These are phyloP conservation scores for Gerris lacustris DNA, from an alignment of 2,888 invertebrate species.

Conservation along the genomic window DNA sequence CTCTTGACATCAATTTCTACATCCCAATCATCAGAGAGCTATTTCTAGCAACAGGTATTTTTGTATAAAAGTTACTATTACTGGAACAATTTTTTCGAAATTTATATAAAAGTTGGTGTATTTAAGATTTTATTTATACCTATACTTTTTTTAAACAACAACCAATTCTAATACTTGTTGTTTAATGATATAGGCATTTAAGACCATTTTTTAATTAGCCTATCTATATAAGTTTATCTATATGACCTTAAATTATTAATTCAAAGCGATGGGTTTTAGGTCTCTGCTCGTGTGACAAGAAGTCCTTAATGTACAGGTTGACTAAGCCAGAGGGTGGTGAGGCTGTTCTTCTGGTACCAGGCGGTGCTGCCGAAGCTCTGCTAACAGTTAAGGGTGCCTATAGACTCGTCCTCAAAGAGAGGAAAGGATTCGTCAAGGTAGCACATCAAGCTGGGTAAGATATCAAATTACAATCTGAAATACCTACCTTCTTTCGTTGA, in stretches of 20 bases:
- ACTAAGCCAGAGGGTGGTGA: constrained; percentile 43
- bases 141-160: too few relatives aligned
- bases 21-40: constrained; percentile 62
- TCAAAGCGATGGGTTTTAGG: background rate
- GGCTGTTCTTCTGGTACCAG: constrained; percentile 64
- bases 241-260: too few relatives aligned
- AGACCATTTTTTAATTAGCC: too few relatives aligned
- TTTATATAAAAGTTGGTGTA: too few relatives aligned
- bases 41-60: constrained; percentile 44
- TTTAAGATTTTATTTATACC: too few relatives aligned
- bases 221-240: too few relatives aligned
- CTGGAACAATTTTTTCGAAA: too few relatives aligned
- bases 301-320: background rate
- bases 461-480: background rate
- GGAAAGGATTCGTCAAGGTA: constrained; percentile 65
- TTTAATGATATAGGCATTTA: too few relatives aligned
- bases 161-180: too few relatives aligned
- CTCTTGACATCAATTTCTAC: constrained; percentile 58
- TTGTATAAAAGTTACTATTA: background rate
- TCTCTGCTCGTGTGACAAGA: background rate
- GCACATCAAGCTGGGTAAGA: constrained; percentile 61
- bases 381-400: constrained; percentile 66
- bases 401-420: constrained; percentile 55
- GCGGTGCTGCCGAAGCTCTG: constrained; percentile 80
- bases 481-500: too few relatives aligned